Evolutionary conservation across 2,113 vertebrate genomes (phyloP).

Genomic region (Apistogramma diplotaenia): DNA sequence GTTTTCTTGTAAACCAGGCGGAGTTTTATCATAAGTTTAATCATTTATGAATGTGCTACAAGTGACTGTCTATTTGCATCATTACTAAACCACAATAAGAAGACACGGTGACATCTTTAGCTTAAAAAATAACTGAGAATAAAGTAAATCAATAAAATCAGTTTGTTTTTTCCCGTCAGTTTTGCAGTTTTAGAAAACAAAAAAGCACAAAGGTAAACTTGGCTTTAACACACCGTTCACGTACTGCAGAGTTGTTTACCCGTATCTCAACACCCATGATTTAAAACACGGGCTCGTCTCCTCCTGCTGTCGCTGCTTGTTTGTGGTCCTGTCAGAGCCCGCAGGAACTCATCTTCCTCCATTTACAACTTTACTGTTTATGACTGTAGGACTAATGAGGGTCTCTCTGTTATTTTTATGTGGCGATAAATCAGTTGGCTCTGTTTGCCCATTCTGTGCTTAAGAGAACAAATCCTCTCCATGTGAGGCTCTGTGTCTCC

Average conservation of each 20-base stretch:
- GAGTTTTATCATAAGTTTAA: not conserved
- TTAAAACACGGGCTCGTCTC: not conserved
- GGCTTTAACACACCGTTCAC: not conserved
- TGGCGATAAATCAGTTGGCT: conserved; percentile 27
- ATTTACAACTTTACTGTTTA: not conserved
- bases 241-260: not conserved
- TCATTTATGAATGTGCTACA: not conserved
- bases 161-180: not conserved
- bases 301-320: not conserved
- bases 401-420: not conserved
- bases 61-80: not conserved
- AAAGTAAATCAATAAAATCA: too few relatives aligned
- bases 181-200: not conserved
- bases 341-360: not conserved
- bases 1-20: not conserved
- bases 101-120: too few relatives aligned
- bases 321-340: not conserved
- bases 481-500: not conserved
- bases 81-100: too few relatives aligned
- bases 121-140: too few relatives aligned
- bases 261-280: not conserved
- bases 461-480: not conserved
- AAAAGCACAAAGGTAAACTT: not conserved
- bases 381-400: not conserved
- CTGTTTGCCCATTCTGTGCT: conserved; percentile 7